These are phyloP conservation scores for Geodia barretti DNA, from an alignment of 37 sponge, comb jelly and placozoan species.

Conservation along the genomic window DNA sequence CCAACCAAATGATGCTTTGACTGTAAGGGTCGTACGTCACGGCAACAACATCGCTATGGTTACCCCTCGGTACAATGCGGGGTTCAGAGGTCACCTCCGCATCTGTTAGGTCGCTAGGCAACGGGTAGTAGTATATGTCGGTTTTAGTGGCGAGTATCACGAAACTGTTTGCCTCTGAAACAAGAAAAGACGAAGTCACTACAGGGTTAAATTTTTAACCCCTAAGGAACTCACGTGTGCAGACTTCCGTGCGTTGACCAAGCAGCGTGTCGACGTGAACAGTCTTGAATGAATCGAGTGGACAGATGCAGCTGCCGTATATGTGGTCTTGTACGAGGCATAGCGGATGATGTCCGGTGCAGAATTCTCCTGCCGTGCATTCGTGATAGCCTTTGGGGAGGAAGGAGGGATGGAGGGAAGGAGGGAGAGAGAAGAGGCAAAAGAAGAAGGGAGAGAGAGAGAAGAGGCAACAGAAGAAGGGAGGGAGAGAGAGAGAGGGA, in stretches of 20 bases:
- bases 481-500: not conserved
- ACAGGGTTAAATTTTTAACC: no score
- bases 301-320: not conserved
- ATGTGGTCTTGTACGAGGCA: not conserved
- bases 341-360: not conserved
- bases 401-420: not conserved
- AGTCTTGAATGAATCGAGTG: not conserved
- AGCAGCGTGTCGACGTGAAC: not conserved
- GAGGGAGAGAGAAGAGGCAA: not conserved
- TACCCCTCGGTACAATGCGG: constrained; percentile 17
- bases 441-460: not conserved
- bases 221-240: no score
- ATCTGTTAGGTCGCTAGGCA: constrained; percentile 1
- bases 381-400: not conserved
- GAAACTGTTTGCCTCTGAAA: not conserved
- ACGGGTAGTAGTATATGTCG: constrained; percentile 6
- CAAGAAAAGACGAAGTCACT: no score
- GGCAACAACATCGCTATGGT: not conserved
- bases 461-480: not conserved
- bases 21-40: constrained; percentile 45
- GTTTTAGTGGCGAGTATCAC: constrained; percentile 15
- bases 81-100: not conserved
- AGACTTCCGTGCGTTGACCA: no score
- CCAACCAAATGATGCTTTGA: constrained; percentile 43
- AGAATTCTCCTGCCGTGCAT: not conserved